A percentile compares a stretch with the other conserved stretches of the same genome.
Evolutionary conservation across 2,113 vertebrate genomes (phyloP).

Genomic region (Prionailurus bengalensis): DNA sequence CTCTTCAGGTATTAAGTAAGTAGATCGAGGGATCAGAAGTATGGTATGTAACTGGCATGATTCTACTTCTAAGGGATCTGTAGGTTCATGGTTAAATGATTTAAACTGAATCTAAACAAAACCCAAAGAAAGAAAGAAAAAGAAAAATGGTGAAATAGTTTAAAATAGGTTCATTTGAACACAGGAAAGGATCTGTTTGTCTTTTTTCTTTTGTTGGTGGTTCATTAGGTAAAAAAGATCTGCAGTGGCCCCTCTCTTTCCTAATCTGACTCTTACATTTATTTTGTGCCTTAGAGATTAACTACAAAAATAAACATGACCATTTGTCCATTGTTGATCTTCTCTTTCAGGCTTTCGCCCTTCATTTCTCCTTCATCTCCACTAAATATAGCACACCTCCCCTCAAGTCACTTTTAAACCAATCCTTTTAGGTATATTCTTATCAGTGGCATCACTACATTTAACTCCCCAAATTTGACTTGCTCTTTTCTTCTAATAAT

Average conservation of each 20-base stretch:
- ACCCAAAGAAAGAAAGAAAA: constrained; percentile 59
- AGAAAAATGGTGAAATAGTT: constrained; percentile 38
- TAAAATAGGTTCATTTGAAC: constrained; percentile 62
- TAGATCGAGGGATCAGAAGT: constrained; percentile 56
- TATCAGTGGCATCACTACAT: constrained; percentile 41
- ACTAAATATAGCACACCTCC: neutral
- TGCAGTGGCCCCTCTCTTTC: constrained; percentile 28
- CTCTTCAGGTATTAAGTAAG: constrained; percentile 54
- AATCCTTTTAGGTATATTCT: constrained; percentile 36
- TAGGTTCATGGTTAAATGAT: constrained; percentile 66
- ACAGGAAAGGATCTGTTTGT: constrained; percentile 34
- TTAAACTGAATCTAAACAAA: constrained; percentile 75
- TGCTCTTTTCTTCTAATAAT: constrained; percentile 52
- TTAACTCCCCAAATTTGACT: constrained; percentile 63
- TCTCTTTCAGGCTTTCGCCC: constrained; percentile 59
- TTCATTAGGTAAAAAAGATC: constrained; percentile 4
- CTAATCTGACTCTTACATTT: constrained; percentile 85
- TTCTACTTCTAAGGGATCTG: constrained; percentile 79
- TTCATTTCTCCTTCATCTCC: constrained; percentile 53
- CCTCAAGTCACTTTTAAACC: constrained; percentile 51
- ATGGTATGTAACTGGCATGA: constrained; percentile 65
- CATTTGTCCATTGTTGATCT: constrained; percentile 76
- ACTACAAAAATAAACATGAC: constrained; percentile 86
- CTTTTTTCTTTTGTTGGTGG: constrained; percentile 52
- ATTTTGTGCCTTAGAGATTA: constrained; percentile 90